Base-by-base conservation (phyloP, 35 echinoderm and acorn worm genomes). In the Nesometra sesokonis region DNA sequence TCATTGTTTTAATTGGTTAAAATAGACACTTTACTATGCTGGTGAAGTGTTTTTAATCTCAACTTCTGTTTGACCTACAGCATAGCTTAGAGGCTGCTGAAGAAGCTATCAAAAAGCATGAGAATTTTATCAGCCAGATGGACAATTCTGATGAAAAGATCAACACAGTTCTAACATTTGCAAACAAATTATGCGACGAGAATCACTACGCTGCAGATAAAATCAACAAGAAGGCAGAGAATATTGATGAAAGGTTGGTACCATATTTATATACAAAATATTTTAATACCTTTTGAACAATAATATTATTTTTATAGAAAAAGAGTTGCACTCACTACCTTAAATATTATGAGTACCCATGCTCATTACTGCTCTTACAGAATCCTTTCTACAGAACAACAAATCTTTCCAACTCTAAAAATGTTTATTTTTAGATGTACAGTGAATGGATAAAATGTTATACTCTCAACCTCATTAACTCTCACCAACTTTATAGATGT, bases 191-290 rank as follows among this genome's bases (percentile, higher is more conserved):
- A 0, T 99, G 96, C 87, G 96, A 99, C 77, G 96, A 99, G 80
- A 88, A 99, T 47, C 96, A 99, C 67, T 99, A 99, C 37, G 96
- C 92, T 57, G 92, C 96, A 32, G 96, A 99, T 35, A 99, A 99
- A 87, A 91, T 99, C 93, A 94, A 92, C 92, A 99, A 99, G 87
- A 99, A 99, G 82, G 90, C 87, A 77, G 96, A 99, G 77, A 99
- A 92, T 82, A 86, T 99, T 35, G 96, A 99, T 82, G 96, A 99
- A 81, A 94, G 96, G 96, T 99, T 43, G 38, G 38, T 15, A 43
- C 5, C 38, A n/a, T 9, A 78, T 78, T 78, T 32, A 27, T 78
- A 9, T 78, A 27, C 23, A 78, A 5, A 78, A 30, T 78, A 8
- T 9, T 5, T 32, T 30, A 32, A 8, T 78, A 13, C 47, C 47